phyloP scores from a whole-genome alignment of 2,888 invertebrate species.

The Enchytraeus crypticus region DNA sequence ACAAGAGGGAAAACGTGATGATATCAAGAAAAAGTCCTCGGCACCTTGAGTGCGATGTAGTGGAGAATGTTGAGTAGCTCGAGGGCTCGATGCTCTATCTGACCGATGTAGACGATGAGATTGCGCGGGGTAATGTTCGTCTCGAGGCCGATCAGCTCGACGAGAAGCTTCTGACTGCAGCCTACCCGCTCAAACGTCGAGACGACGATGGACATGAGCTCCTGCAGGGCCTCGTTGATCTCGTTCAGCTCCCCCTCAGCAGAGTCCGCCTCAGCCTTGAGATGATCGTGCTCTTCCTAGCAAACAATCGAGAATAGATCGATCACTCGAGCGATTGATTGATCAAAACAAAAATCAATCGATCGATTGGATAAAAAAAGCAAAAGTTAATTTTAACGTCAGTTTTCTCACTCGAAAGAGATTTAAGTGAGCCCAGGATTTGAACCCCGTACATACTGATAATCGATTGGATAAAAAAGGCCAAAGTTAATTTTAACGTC shows the following conservation, averaged over 20 bases:
- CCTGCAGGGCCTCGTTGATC: conserved; percentile 39
- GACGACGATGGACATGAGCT: conserved; percentile 32
- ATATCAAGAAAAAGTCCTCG: too few relatives aligned
- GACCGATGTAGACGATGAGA: conserved; percentile 68
- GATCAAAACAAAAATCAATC: too few relatives aligned
- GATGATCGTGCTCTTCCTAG: conserved; percentile 7
- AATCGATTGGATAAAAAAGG: too few relatives aligned
- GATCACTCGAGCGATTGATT: too few relatives aligned
- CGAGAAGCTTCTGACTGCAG: conserved; percentile 56
- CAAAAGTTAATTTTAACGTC: too few relatives aligned
- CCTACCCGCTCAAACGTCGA: conserved; percentile 54
- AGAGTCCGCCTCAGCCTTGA: conserved; percentile 23
- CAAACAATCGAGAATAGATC: too few relatives aligned
- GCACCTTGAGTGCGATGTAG: conserved; percentile 34
- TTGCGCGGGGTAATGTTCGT: conserved; percentile 65
- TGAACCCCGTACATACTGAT: not conserved
- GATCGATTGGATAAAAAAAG: too few relatives aligned
- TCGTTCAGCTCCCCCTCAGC: conserved; percentile 33
- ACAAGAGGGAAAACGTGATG: too few relatives aligned
- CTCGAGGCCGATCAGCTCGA: conserved; percentile 48
- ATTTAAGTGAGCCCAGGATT: not conserved
- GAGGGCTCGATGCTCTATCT: conserved; percentile 64
- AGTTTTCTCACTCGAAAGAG: too few relatives aligned
- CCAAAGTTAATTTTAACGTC: too few relatives aligned
- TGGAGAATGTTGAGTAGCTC: conserved; percentile 54